phyloP scores from a whole-genome alignment of 2,113 vertebrate species.

The Xerus inauris region DNA sequence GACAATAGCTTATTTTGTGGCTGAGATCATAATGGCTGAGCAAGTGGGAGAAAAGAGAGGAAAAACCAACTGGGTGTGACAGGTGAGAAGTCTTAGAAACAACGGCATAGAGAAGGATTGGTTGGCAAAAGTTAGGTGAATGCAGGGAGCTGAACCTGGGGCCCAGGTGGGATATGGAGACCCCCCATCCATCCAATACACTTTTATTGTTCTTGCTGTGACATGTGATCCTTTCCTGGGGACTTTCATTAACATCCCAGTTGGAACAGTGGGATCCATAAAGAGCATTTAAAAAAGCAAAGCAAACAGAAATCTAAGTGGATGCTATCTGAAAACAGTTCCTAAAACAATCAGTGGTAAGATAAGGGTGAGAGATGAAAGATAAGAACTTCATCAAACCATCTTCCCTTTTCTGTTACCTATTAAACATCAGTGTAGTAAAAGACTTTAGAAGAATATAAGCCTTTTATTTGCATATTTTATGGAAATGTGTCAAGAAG shows the following conservation, averaged over 20 bases:
- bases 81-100: not conserved
- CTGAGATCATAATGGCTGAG: not conserved
- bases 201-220: rapidly evolving
- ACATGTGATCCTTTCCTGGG: not conserved
- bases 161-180: rapidly evolving
- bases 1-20: not conserved
- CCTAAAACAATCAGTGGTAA: not conserved
- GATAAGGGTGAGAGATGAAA: not conserved
- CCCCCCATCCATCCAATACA: not conserved
- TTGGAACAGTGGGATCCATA: not conserved
- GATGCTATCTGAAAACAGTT: not conserved
- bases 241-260: not conserved
- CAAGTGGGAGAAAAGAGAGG: not conserved
- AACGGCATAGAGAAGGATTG: not conserved
- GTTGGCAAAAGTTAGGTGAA: not conserved
- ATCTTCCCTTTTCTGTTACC: not conserved
- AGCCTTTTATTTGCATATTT: constrained; percentile 56
- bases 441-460: constrained; percentile 15
- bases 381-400: constrained; percentile 1
- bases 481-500: constrained; percentile 63
- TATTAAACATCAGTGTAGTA: not conserved
- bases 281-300: not conserved
- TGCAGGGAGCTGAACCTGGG: not conserved
- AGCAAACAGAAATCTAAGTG: not conserved
- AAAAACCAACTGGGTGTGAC: too few species aligned